These are phyloP conservation scores for Trogon melanurus DNA, from an alignment of 2,113 vertebrate species.

Conservation along the genomic window DNA sequence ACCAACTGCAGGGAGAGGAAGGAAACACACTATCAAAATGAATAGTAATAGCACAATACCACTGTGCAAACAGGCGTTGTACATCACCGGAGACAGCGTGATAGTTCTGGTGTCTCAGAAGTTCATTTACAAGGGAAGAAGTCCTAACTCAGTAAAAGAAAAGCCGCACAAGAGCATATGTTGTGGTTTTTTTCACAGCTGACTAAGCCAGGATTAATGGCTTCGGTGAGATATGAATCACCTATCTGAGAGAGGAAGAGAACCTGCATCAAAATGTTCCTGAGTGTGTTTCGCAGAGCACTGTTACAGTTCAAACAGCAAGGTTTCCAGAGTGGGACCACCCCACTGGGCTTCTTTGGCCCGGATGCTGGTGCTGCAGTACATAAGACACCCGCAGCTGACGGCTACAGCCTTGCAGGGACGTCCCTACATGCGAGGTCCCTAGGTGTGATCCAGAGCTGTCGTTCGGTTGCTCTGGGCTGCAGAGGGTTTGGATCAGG, in stretches of 20 bases:
- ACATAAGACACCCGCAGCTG: no score
- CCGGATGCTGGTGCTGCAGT: not conserved
- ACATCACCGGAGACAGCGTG: slow-evolving; percentile 30
- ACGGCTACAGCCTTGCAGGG: not conserved
- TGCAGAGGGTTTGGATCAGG: not conserved
- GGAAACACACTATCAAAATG: slow-evolving; percentile 57
- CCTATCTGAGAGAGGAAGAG: not conserved
- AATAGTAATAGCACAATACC: slow-evolving; percentile 58
- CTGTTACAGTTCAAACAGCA: not conserved
- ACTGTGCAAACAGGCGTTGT: slow-evolving; percentile 59
- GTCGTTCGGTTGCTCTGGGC: not conserved
- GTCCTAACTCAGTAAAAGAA: not conserved
- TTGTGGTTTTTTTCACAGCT: not conserved
- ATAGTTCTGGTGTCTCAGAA: slow-evolving; percentile 5
- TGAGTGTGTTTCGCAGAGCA: accelerated
- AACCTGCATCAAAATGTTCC: not conserved
- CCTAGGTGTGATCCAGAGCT: not conserved
- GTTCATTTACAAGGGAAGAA: slow-evolving; percentile 44
- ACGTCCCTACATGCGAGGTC: not conserved
- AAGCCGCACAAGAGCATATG: not conserved
- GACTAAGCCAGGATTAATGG: not conserved
- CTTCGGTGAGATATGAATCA: not conserved
- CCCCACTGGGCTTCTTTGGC: not conserved
- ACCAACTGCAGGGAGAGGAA: slow-evolving; percentile 52
- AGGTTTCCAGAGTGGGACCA: not conserved